Conservation (phyloP, 2,113 vertebrate species). For the Lipotes vexillifer region DNA sequence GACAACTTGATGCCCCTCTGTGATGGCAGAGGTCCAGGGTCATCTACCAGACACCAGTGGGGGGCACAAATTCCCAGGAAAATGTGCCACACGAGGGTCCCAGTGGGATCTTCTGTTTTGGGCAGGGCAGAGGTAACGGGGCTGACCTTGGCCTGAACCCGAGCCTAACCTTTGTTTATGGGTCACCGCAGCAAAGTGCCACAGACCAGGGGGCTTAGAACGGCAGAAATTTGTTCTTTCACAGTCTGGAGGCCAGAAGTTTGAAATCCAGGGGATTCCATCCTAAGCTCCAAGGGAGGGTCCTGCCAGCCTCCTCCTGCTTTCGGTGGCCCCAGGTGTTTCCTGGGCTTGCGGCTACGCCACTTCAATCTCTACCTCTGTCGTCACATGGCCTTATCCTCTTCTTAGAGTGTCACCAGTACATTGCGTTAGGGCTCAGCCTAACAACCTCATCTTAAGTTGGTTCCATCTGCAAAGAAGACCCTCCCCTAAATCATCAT, state of each 20-base stretch:
- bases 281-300: neutral
- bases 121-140: neutral
- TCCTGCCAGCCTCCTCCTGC: neutral
- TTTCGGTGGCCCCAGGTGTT: neutral
- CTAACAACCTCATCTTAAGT: neutral
- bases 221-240: fast-evolving
- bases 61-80: neutral
- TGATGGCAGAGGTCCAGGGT: fast-evolving
- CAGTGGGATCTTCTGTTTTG: neutral
- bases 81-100: neutral
- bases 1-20: fast-evolving
- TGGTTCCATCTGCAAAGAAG: neutral
- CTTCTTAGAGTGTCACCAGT: too few relatives aligned
- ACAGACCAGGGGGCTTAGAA: neutral
- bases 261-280: neutral
- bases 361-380: too few relatives aligned
- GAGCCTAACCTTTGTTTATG: fast-evolving
- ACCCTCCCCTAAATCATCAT: too few relatives aligned
- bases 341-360: neutral
- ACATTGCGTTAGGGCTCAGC: fast-evolving
- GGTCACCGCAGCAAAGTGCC: too few relatives aligned
- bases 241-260: neutral
- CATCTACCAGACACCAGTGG: neutral
- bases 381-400: neutral
- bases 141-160: neutral